A percentile compares a stretch with the other conserved stretches of the same genome.
Evolutionary conservation across 2,888 invertebrate species (phyloP).

Genomic region (Auanema freiburgensis): DNA sequence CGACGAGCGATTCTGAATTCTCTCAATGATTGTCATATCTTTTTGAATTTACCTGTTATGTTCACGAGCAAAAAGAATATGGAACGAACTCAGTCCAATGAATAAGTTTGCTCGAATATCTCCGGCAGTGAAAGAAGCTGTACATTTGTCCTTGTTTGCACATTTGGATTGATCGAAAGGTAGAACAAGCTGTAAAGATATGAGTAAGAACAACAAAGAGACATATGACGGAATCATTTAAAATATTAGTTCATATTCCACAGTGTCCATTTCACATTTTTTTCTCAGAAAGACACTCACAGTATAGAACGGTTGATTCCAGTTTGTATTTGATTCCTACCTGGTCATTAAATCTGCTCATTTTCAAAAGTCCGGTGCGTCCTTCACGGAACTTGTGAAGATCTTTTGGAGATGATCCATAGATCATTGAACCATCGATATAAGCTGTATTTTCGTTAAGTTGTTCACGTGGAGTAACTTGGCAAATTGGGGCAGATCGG

Average conservation of each 20-base stretch:
- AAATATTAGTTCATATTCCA: no score
- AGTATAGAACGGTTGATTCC: no score
- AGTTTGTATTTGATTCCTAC: conserved; percentile 9
- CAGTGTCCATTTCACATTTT: no score
- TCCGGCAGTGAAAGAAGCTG: conserved; percentile 60
- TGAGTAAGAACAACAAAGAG: background rate
- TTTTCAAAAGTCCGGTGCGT: conserved; percentile 50
- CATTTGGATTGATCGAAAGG: conserved; percentile 62
- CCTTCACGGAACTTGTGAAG: conserved; percentile 62
- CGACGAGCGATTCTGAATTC: conserved; percentile 75
- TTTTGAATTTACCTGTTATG: conserved; percentile 74
- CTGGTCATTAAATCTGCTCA: conserved; percentile 46
- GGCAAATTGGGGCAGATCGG: conserved; percentile 90
- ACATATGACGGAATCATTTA: background rate
- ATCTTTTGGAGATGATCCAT: conserved; percentile 64
- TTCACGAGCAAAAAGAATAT: conserved; percentile 79
- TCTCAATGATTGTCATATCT: background rate
- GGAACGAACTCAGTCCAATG: conserved; percentile 70
- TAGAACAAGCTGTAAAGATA: conserved; percentile 39
- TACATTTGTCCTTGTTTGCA: conserved; percentile 48
- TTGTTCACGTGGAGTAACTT: conserved; percentile 93
- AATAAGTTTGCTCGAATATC: conserved; percentile 59
- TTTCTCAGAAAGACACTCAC: no score
- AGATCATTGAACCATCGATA: conserved; percentile 74
- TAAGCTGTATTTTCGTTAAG: conserved; percentile 77